Evolutionary conservation across 2,888 invertebrate species (phyloP).

Genomic region (Labia minor): DNA sequence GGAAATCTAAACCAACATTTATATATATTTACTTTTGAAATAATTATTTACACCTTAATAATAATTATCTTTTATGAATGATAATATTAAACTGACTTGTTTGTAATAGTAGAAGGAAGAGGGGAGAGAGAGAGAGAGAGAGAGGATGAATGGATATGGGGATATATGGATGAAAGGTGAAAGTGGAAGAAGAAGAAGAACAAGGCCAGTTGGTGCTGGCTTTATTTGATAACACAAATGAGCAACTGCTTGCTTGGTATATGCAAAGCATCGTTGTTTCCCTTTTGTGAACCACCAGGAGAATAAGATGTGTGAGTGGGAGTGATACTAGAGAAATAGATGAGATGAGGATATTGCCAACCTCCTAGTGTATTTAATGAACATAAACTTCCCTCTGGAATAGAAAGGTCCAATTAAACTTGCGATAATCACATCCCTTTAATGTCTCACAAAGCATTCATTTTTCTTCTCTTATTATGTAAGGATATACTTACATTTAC

Average conservation of each 20-base stretch:
- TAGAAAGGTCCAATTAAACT: not conserved
- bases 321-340: not conserved
- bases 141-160: too few species aligned
- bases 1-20: too few species aligned
- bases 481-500: too few species aligned
- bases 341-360: slow-evolving; percentile 4
- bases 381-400: not conserved
- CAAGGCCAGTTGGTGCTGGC: not conserved
- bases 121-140: too few species aligned
- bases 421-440: slow-evolving; percentile 3
- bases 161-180: not conserved
- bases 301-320: not conserved
- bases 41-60: too few species aligned
- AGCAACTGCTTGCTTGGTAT: too few species aligned
- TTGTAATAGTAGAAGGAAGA: too few species aligned
- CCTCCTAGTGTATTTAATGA: not conserved
- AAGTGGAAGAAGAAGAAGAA: not conserved
- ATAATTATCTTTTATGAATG: too few species aligned
- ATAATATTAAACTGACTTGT: too few species aligned
- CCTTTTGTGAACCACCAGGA: not conserved
- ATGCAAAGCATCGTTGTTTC: not conserved
- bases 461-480: not conserved
- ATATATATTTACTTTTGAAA: too few species aligned
- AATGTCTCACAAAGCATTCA: not conserved
- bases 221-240: not conserved